Evolutionary conservation across 2,797 vertebrate genomes (phyloP).

Genomic region (Choloepus didactylus): DNA sequence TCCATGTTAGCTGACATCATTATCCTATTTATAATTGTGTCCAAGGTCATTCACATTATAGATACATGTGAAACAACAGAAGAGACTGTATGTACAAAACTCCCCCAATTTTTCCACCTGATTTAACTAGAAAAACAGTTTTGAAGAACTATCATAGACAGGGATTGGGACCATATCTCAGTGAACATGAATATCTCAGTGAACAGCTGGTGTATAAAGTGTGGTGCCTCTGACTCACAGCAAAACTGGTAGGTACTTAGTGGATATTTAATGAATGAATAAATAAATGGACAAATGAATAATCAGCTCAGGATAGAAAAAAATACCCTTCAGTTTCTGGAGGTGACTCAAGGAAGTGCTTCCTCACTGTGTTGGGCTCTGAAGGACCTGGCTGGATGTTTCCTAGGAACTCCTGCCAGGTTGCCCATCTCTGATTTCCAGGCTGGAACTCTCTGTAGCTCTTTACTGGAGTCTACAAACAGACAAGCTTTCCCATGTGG

Average conservation of each 20-base stretch:
- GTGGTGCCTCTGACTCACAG: background rate
- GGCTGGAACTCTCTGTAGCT: background rate
- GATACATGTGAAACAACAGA: background rate
- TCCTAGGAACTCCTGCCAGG: background rate
- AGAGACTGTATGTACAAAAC: background rate
- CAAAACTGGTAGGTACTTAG: background rate
- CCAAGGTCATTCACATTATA: background rate
- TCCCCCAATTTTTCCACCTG: background rate
- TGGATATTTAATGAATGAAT: conserved; percentile 35
- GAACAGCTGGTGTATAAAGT: background rate
- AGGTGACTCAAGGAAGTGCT: background rate
- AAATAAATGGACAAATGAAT: background rate
- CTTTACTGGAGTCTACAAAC: background rate
- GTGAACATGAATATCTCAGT: background rate
- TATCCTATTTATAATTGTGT: background rate
- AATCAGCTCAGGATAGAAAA: background rate
- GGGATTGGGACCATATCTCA: background rate
- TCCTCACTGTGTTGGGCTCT: background rate
- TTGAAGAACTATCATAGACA: background rate
- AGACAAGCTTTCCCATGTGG: background rate
- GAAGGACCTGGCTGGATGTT: background rate
- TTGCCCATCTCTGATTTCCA: background rate
- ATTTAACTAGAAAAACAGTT: conserved; percentile 52
- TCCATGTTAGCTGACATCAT: background rate
- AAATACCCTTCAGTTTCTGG: background rate